These are phyloP conservation scores for Nemotelus nigrinus DNA, from an alignment of 2,888 invertebrate species.

Conservation along the genomic window DNA sequence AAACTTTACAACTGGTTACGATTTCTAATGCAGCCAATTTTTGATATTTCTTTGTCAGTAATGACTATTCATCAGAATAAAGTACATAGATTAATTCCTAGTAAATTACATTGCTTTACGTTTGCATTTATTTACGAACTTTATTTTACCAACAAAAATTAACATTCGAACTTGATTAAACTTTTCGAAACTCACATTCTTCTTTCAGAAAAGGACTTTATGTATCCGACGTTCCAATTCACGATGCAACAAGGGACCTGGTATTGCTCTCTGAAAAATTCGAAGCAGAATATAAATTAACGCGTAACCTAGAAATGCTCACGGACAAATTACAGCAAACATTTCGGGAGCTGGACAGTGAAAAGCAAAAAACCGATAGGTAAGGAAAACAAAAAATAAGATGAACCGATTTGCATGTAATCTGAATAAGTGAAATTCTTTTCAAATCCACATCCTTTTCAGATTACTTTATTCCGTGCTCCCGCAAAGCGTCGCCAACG, in stretches of 20 bases:
- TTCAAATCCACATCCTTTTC: constrained; percentile 54
- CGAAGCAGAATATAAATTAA: constrained; percentile 95
- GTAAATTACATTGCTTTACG: no score
- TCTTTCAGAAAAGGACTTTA: constrained; percentile 82
- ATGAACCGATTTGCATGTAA: not conserved
- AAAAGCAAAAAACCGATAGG: constrained; percentile 97
- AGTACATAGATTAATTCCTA: no score
- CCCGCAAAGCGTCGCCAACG: constrained; percentile 94
- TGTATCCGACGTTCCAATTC: constrained; percentile 93
- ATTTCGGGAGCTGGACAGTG: constrained; percentile 90
- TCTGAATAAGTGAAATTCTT: not conserved
- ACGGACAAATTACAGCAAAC: constrained; percentile 96
- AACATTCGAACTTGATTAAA: no score
- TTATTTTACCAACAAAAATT: no score
- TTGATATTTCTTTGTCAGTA: no score
- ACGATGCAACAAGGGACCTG: constrained; percentile 94
- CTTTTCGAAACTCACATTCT: no score
- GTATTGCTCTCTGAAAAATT: constrained; percentile 96
- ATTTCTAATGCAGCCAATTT: no score
- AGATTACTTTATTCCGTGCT: constrained; percentile 93
- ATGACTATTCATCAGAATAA: no score
- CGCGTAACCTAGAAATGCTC: constrained; percentile 90
- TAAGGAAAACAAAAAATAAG: constrained; percentile 58
- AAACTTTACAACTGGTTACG: no score
- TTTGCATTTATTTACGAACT: no score